These are phyloP conservation scores for Acronicta alni DNA, from an alignment of 2,888 invertebrate species.

Conservation along the genomic window DNA sequence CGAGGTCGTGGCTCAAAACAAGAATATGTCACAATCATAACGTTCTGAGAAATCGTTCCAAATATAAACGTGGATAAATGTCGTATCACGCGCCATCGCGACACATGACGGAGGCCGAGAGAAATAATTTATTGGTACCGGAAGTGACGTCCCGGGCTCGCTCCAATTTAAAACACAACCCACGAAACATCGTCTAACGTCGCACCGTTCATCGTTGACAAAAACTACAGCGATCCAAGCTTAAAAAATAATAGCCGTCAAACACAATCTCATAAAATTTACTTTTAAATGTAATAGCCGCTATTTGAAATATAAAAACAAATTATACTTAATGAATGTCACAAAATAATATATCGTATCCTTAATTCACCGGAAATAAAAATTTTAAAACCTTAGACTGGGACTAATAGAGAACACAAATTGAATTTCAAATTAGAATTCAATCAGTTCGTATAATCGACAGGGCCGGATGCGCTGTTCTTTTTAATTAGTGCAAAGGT, in stretches of 20 bases:
- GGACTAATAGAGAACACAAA: slow-evolving; percentile 74
- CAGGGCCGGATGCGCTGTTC: slow-evolving; percentile 78
- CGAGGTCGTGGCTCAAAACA: slow-evolving; percentile 60
- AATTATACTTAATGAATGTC: slow-evolving; percentile 74
- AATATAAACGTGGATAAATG: slow-evolving; percentile 84
- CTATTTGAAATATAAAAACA: slow-evolving; percentile 62
- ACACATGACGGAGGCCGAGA: slow-evolving; percentile 84
- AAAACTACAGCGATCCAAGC: slow-evolving; percentile 50
- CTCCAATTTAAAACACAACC: slow-evolving; percentile 84
- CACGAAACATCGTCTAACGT: slow-evolving; percentile 65
- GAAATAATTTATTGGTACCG: slow-evolving; percentile 87
- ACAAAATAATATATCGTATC: slow-evolving; percentile 67
- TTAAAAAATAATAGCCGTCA: slow-evolving; percentile 54
- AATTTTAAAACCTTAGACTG: slow-evolving; percentile 73
- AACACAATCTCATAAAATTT: slow-evolving; percentile 58
- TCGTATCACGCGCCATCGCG: slow-evolving; percentile 84
- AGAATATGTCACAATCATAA: slow-evolving; percentile 78
- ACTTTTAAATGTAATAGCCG: slow-evolving; percentile 62
- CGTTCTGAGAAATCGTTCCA: slow-evolving; percentile 81
- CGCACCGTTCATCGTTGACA: slow-evolving; percentile 52
- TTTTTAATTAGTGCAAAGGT: slow-evolving; percentile 86
- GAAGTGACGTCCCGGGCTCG: slow-evolving; percentile 86
- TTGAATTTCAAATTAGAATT: slow-evolving; percentile 84
- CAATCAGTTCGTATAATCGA: slow-evolving; percentile 79
- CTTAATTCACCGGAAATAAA: slow-evolving; percentile 79